Evolutionary conservation across 2,797 vertebrate genomes (phyloP).

Genomic region (Sciurus carolinensis): DNA sequence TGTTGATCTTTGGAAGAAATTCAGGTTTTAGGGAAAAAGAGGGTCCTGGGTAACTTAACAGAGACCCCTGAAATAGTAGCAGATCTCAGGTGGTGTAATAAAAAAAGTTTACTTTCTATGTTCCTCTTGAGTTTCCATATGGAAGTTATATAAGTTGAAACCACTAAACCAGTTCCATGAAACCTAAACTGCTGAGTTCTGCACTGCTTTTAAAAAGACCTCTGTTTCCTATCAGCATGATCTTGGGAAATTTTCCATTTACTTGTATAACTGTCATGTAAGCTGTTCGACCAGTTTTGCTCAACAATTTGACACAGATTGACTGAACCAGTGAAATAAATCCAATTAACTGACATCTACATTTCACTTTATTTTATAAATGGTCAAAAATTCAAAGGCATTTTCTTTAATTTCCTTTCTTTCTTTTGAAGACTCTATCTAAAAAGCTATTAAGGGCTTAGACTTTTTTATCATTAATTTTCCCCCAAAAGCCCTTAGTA

Average conservation of each 20-base stretch:
- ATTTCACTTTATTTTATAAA: conserved; percentile 66
- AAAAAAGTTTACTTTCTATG: background rate
- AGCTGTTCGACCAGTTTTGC: conserved; percentile 73
- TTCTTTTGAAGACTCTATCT: conserved; percentile 36
- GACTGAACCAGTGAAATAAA: conserved; percentile 41
- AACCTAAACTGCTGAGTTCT: conserved; percentile 76
- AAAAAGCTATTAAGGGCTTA: conserved; percentile 32
- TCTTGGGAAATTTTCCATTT: conserved; percentile 79
- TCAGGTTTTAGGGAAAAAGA: background rate
- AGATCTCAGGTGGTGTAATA: conserved; percentile 47
- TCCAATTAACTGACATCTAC: conserved; percentile 47
- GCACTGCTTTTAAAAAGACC: conserved; percentile 70
- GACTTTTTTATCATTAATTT: background rate
- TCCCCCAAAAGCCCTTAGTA: background rate
- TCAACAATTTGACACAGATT: conserved; percentile 70
- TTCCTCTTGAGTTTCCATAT: conserved; percentile 46
- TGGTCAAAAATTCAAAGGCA: conserved; percentile 64
- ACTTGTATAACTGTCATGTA: conserved; percentile 65
- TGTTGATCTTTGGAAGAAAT: conserved; percentile 65
- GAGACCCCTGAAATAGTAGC: background rate
- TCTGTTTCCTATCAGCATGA: conserved; percentile 79
- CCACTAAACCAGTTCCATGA: conserved; percentile 77
- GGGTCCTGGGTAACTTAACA: background rate
- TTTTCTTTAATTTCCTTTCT: conserved; percentile 56
- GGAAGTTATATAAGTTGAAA: conserved; percentile 78